These are phyloP conservation scores for Rhinophrynus dorsalis DNA, from an alignment of 2,797 vertebrate genomes.

Conservation along the genomic window DNA sequence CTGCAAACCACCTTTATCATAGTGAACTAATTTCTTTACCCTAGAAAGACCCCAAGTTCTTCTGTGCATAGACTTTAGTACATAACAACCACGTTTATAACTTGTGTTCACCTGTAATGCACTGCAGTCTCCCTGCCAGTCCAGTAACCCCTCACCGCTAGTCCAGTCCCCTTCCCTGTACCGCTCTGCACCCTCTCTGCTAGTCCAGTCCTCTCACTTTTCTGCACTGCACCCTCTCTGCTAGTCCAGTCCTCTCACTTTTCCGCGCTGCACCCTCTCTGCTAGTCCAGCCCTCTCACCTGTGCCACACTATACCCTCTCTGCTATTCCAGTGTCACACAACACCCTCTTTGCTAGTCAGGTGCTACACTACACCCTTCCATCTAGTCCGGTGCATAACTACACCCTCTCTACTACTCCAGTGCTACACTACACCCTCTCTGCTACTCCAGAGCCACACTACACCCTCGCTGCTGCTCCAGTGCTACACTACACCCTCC, in stretches of 20 bases:
- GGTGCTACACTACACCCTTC: background rate
- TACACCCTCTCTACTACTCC: no score
- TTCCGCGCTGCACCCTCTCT: no score
- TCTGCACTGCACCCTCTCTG: background rate
- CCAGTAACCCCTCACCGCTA: background rate
- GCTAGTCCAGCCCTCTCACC: slow-evolving; percentile 27
- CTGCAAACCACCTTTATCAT: no score
- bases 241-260: no score
- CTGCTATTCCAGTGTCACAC: slow-evolving; percentile 57
- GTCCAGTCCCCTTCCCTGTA: background rate
- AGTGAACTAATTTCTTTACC: no score
- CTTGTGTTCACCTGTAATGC: no score
- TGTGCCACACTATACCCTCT: slow-evolving; percentile 65
- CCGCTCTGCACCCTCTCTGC: background rate
- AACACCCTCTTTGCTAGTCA: background rate
- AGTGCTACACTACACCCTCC: background rate
- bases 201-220: background rate
- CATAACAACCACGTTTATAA: no score
- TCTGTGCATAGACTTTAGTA: no score
- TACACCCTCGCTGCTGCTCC: background rate
- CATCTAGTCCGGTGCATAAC: no score
- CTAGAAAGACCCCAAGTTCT: no score
- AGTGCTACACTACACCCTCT: slow-evolving; percentile 64
- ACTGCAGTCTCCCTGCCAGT: no score
- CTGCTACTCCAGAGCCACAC: slow-evolving; percentile 56